phyloP scores from a whole-genome alignment of 1,140 invertebrate genomes.

The Hylaeus anthracinus region DNA sequence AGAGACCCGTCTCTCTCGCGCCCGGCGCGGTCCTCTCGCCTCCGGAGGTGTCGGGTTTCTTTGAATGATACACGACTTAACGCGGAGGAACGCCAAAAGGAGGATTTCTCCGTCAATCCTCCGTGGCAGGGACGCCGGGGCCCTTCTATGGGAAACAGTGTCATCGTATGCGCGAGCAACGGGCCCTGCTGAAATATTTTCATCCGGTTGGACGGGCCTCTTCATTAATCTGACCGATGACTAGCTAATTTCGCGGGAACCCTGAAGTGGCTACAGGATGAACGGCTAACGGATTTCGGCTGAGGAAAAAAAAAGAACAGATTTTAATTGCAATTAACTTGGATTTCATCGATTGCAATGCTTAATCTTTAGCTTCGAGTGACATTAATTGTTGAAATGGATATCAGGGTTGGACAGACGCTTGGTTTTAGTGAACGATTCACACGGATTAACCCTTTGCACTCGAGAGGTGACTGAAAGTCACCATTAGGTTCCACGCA shows the following conservation, averaged over 20 bases:
- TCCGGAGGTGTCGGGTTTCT: slow-evolving; percentile 29
- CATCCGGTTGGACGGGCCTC: background rate
- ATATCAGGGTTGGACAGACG: no score
- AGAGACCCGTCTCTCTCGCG: background rate
- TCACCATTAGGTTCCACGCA: no score
- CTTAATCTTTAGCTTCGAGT: no score
- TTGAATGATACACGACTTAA: slow-evolving; percentile 42
- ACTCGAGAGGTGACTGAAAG: no score
- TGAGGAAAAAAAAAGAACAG: background rate
- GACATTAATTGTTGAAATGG: no score
- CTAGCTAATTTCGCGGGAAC: slow-evolving; percentile 46
- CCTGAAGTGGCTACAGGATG: no score
- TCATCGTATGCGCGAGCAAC: slow-evolving; percentile 23
- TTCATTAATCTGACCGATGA: slow-evolving; percentile 51
- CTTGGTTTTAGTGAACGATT: no score
- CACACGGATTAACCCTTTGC: no score
- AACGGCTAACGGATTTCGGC: background rate
- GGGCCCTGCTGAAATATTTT: slow-evolving; percentile 26
- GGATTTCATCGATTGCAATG: no score
- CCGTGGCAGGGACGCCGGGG: background rate
- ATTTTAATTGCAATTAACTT: no score
- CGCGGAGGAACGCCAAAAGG: slow-evolving; percentile 15
- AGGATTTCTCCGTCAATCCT: background rate
- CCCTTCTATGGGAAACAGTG: slow-evolving; percentile 26
- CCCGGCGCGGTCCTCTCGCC: background rate